phyloP scores from a whole-genome alignment of 2,797 vertebrate genomes.

The Neosilurus mollespiculum region DNA sequence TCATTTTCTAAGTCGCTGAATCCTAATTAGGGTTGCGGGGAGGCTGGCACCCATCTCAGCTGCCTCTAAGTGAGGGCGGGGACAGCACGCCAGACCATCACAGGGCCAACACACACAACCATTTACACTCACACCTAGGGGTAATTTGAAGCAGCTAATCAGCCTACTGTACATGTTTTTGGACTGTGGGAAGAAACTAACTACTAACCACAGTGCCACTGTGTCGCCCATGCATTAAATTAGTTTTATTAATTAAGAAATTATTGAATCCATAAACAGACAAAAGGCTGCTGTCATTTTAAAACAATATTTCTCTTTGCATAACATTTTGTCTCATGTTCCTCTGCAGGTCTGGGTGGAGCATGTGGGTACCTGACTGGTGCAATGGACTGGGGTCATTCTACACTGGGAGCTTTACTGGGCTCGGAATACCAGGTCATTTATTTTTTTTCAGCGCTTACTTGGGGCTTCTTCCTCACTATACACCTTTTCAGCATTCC shows the following conservation, averaged over 20 bases:
- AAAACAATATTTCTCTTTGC: not conserved
- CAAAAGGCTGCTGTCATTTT: not conserved
- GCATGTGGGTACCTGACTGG: constrained; percentile 90
- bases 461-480: constrained; percentile 80
- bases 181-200: no score
- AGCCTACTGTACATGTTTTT: no score
- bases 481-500: constrained; percentile 92
- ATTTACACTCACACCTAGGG: no score
- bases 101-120: no score
- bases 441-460: constrained; percentile 85
- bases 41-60: no score
- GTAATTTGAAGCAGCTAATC: no score
- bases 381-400: constrained; percentile 90
- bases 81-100: no score
- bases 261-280: not conserved
- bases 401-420: constrained; percentile 77
- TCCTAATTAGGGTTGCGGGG: no score
- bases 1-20: no score
- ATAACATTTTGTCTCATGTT: constrained; percentile 9
- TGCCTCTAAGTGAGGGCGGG: no score
- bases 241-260: not conserved
- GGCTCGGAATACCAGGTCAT: constrained; percentile 95
- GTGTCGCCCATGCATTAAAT: not conserved
- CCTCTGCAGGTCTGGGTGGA: constrained; percentile 85
- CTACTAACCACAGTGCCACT: no score